phyloP scores from a whole-genome alignment of 2,888 invertebrate species.

The Nasonovia ribisnigri region DNA sequence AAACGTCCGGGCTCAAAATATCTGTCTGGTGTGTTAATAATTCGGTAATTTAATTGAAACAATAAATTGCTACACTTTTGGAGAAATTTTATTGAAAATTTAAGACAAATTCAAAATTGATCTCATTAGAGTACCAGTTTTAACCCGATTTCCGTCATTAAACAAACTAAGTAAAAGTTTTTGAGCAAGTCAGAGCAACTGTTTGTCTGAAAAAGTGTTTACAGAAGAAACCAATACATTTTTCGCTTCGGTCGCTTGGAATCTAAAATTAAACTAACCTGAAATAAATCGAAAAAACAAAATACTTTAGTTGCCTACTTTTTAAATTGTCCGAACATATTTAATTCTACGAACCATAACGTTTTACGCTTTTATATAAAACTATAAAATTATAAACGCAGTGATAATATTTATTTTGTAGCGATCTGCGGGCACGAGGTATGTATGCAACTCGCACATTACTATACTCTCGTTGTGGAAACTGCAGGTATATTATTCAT shows the following conservation, averaged over 20 bases:
- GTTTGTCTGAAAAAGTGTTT: neutral
- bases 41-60: neutral
- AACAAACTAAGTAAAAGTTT: neutral
- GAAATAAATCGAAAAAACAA: neutral
- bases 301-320: neutral
- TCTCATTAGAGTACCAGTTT: neutral
- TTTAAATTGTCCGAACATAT: neutral
- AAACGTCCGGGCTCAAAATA: neutral
- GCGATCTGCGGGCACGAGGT: neutral
- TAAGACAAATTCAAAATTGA: neutral
- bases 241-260: neutral
- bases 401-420: neutral
- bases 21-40: neutral
- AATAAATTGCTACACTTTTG: neutral
- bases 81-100: neutral
- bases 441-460: neutral
- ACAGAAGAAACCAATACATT: neutral
- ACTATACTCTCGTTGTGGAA: neutral
- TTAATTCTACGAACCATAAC: neutral
- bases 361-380: neutral
- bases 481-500: conserved; percentile 9
- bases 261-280: neutral
- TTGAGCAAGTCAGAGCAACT: neutral
- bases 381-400: neutral
- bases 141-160: neutral